Conservation (phyloP, 2,888 invertebrate genomes). For the Pharmacophagus antenor region DNA sequence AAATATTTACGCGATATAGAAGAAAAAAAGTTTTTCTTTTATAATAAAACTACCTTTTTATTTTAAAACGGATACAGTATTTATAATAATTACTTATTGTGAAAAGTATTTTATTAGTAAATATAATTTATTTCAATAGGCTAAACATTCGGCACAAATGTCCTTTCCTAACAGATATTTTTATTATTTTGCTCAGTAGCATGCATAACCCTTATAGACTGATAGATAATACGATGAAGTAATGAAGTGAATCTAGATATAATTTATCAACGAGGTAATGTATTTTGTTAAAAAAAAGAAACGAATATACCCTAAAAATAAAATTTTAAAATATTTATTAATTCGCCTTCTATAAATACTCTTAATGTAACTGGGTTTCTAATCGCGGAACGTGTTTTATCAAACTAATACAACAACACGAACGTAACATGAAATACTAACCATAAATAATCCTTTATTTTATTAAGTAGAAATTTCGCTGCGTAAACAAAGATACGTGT, state of each 20-base stretch:
- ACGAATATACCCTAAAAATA: no score
- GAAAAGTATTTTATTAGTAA: neutral
- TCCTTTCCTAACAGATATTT: no score
- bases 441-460: neutral
- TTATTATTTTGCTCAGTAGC: no score
- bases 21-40: no score
- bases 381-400: constrained; percentile 5
- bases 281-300: no score
- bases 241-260: no score
- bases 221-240: no score
- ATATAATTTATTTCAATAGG: neutral
- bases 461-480: neutral
- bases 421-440: neutral
- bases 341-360: neutral
- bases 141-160: no score
- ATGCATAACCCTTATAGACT: no score
- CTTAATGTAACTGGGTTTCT: neutral
- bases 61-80: neutral
- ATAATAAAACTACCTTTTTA: no score
- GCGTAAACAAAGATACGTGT: neutral
- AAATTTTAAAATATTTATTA: neutral
- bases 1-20: no score
- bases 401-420: neutral
- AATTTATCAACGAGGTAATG: no score
- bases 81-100: neutral